Percentiles rank a stretch among this genome's conserved stretches.
Evolutionary conservation across 1,140 invertebrate species (phyloP).

Genomic region (Ladona fulva): DNA sequence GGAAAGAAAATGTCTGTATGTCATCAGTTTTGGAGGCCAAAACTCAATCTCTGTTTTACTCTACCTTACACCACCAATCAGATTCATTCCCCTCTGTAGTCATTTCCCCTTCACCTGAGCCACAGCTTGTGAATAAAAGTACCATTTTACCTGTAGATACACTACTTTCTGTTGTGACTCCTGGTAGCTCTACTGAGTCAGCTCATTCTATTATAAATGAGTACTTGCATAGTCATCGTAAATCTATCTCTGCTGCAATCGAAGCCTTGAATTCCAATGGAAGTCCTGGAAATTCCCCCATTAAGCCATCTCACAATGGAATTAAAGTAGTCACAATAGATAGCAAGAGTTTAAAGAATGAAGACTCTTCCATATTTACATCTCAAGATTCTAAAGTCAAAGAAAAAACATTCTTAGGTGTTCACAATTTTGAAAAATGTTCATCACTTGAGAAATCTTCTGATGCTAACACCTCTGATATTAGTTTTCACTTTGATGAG

Average conservation of each 20-base stretch:
- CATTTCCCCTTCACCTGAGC: neutral
- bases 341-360: too few relatives aligned
- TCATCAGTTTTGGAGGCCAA: neutral
- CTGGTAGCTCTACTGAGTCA: conserved; percentile 17
- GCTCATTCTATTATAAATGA: conserved; percentile 27
- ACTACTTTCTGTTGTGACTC: neutral
- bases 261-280: conserved; percentile 25
- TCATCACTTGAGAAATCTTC: too few relatives aligned
- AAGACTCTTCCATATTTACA: too few relatives aligned
- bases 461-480: too few relatives aligned
- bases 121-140: neutral
- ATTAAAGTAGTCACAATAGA: too few relatives aligned
- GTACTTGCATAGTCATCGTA: conserved; percentile 28
- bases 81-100: neutral
- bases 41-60: neutral
- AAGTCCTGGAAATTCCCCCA: neutral
- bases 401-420: too few relatives aligned
- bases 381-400: too few relatives aligned
- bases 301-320: too few relatives aligned
- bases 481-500: too few relatives aligned
- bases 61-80: neutral
- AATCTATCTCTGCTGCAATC: conserved; percentile 29
- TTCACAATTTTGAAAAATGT: too few relatives aligned
- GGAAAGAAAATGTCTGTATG: neutral
- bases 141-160: neutral